Evolutionary conservation across 2,113 vertebrate species (phyloP), one percentile per base, ranked within the genome.

Genomic region (Otocyon megalotis): DNA sequence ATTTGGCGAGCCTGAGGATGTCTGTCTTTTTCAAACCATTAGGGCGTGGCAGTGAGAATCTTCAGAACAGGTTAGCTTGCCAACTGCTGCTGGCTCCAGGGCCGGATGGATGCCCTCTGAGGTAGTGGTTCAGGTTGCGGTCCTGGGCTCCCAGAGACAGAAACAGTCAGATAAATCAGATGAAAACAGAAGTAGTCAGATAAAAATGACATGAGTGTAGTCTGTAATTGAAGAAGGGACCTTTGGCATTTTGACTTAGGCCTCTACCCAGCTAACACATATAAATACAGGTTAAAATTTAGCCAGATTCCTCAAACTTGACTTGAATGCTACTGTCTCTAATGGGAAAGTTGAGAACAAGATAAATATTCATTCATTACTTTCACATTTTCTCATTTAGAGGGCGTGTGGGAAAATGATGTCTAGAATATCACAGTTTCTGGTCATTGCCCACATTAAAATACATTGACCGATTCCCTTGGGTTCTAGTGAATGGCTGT

Each of bases 351-450:
- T 84, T 95, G 32, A 79, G 60, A 93, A 79, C 50, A 93, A 88
- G 96, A 65, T 56, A 96, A 76, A 74, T 86, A 90, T 30, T 96
- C 76, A 90, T 92, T 96, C 60, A 94, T 30, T 83, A 14, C 7
- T 92, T 54, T 88, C 10, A 72, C 20, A 43, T 96, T 97, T 96
- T 94, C 43, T 90, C 48, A 71, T 94, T 95, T 54, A 72, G 56
- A 95, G 62, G 84, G 8, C 22, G 32, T 88, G 14, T 94, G 37
- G 71, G 63, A 84, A 82, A 94, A 69, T 58, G n/a, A 37, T 63
- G 82, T 53, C 63, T 30, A 92, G 43, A 95, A 87, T 89, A 67
- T 83, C 74, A 72, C 4, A 58, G 30, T n/a, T 94, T 37, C 62
- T 54, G 54, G 37, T 74, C 79, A 67, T 62, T 81, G 37, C 28